Base-by-base conservation (phyloP, 2,113 vertebrate species). In the Corythoichthys intestinalis region DNA sequence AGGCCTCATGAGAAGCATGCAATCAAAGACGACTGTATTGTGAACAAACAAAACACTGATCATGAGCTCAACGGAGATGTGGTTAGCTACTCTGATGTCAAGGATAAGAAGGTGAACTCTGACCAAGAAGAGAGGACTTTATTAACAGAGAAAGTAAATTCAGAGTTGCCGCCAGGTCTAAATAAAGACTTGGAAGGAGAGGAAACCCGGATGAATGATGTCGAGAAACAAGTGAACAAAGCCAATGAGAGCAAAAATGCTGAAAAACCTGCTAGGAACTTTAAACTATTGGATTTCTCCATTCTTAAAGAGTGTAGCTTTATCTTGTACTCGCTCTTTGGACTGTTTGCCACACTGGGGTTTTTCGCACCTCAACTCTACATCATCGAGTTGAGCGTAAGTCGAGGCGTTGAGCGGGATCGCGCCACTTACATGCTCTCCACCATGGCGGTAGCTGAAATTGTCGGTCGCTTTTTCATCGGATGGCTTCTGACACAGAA, bases 361-460 rank as follows among this genome's bases (percentile, higher is more conserved):
- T 99, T 99, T 91, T 98, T 99, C 0, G 96, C 94, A 1, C 97
- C 97, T 0, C 94, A 92, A 1, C 83, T 99, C 12, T 99, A 96
- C 83, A 89, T 99, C 83, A 96, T 99, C 1, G 94, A 97, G 44
- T 83, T 99, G 74, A 93, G 94, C 1, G 91, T 94, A 73, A 96
- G 93, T 71, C 90, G 94, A 1, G 95, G 94, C 20, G 91, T 98
- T 0, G 46, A 91, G 66, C 92, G 93, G 6, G 93, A 95, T 38
- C 90, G 70, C 1, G 94, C 96, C 0, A 88, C 93, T 0, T 94
- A 94, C 73, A 92, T 96, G 65, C 82, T 99, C 4, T 98, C 95
- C 0, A 87, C 79, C 2, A 98, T 98, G 93, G 97, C 97, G 0
- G 92, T 96, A 5, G 91, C 96, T 0, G 97, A 99, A 80, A 94